Conservation (phyloP, 2,888 invertebrate genomes). For the Smittia sp. region DNA sequence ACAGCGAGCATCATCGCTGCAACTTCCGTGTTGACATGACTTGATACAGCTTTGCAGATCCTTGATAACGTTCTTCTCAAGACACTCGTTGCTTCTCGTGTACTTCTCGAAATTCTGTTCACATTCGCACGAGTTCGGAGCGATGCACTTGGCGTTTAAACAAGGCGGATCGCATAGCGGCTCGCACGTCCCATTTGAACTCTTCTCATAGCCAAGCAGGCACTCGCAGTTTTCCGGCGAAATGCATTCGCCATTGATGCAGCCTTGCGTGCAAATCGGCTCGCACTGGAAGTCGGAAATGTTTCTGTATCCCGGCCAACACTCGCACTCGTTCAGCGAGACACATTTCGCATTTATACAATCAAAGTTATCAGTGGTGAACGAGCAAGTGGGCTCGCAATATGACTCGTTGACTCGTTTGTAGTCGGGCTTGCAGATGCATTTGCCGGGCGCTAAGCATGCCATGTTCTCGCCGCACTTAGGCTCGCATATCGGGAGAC, state of each 20-base stretch:
- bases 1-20: conserved; percentile 44
- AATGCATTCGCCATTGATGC: conserved; percentile 43
- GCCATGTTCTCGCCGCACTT: conserved; percentile 47
- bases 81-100: conserved; percentile 43
- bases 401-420: conserved; percentile 42
- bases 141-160: conserved; percentile 49
- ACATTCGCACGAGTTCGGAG: conserved; percentile 44
- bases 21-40: conserved; percentile 45
- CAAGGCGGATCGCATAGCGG: conserved; percentile 51
- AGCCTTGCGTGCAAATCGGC: background rate
- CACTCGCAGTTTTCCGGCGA: conserved; percentile 47
- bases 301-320: conserved; percentile 43
- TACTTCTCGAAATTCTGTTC: conserved; percentile 47
- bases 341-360: conserved; percentile 45
- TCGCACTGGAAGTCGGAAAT: conserved; percentile 31
- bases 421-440: conserved; percentile 54
- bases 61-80: background rate
- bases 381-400: conserved; percentile 43
- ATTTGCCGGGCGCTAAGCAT: conserved; percentile 53
- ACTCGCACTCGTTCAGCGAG: conserved; percentile 44
- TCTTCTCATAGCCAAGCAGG: conserved; percentile 43
- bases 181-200: conserved; percentile 46
- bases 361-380: conserved; percentile 24
- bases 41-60: conserved; percentile 41
- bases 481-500: conserved; percentile 47